Conservation (phyloP, 2,888 invertebrate genomes). For the Melanophora roralis region DNA sequence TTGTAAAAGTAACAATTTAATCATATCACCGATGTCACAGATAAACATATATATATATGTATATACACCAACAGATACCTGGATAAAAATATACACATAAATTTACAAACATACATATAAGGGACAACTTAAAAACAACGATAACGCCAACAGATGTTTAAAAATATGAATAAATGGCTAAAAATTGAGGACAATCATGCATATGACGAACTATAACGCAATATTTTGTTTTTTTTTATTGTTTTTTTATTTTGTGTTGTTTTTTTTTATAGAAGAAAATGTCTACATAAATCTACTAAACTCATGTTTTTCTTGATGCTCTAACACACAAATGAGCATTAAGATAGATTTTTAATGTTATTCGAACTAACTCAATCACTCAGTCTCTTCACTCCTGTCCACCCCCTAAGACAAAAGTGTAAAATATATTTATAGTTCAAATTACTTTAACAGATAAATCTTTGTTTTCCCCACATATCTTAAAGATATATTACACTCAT, state of each 20-base stretch:
- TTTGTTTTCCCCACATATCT: constrained; percentile 17
- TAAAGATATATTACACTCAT: neutral
- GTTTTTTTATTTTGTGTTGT: neutral
- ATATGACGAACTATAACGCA: constrained; percentile 30
- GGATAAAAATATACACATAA: neutral
- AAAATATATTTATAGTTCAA: neutral
- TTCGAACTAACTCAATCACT: constrained; percentile 21
- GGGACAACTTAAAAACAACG: neutral
- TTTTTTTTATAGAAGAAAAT: constrained; percentile 7
- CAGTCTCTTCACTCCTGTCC: neutral
- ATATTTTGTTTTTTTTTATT: constrained; percentile 13
- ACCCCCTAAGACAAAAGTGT: neutral
- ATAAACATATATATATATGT: neutral
- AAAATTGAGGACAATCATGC: constrained; percentile 1
- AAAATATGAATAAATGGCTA: constrained; percentile 2
- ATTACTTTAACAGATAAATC: constrained; percentile 45
- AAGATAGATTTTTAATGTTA: neutral
- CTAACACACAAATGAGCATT: constrained; percentile 7
- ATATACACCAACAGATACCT: neutral
- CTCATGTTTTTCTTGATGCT: constrained; percentile 34
- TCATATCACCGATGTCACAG: constrained; percentile 49
- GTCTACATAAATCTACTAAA: constrained; percentile 23
- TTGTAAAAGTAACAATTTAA: constrained; percentile 50
- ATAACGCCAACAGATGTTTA: constrained; percentile 27
- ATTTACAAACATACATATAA: neutral